Conservation (phyloP, 1,140 invertebrate genomes). For the Drosophila pallidifrons region DNA sequence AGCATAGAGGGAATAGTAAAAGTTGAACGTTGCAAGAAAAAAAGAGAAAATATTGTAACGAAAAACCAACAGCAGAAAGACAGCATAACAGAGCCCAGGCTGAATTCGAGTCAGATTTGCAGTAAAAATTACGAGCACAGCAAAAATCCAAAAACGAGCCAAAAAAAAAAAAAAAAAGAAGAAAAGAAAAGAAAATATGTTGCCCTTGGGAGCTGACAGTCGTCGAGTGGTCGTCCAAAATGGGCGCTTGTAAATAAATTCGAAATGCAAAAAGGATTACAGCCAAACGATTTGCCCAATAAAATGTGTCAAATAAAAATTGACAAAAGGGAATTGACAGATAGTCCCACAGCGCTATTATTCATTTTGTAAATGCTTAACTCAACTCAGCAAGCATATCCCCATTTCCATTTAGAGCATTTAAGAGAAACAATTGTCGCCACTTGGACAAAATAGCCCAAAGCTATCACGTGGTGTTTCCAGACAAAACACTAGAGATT, state of each 20-base stretch:
- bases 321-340: constrained; percentile 57
- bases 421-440: constrained; percentile 11
- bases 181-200: constrained; percentile 22
- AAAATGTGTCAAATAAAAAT: constrained; percentile 78
- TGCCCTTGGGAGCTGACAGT: constrained; percentile 51
- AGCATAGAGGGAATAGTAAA: constrained; percentile 16
- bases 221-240: constrained; percentile 29
- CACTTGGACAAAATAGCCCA: constrained; percentile 1
- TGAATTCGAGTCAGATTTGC: constrained; percentile 54
- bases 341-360: constrained; percentile 43
- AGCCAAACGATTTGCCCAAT: constrained; percentile 62
- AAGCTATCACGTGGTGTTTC: constrained; percentile 18
- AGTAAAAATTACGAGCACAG: constrained; percentile 24
- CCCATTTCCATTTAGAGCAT: background rate
- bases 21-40: constrained; percentile 32
- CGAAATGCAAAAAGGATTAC: constrained; percentile 64
- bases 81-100: constrained; percentile 49
- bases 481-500: background rate
- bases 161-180: constrained; percentile 21
- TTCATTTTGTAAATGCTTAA: constrained; percentile 59
- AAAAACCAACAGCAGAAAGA: constrained; percentile 41
- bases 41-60: constrained; percentile 25
- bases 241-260: constrained; percentile 53
- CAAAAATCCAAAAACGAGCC: constrained; percentile 10
- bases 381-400: background rate